Base-by-base conservation (phyloP, 2,797 vertebrate species). In the Rachycentron canadum region DNA sequence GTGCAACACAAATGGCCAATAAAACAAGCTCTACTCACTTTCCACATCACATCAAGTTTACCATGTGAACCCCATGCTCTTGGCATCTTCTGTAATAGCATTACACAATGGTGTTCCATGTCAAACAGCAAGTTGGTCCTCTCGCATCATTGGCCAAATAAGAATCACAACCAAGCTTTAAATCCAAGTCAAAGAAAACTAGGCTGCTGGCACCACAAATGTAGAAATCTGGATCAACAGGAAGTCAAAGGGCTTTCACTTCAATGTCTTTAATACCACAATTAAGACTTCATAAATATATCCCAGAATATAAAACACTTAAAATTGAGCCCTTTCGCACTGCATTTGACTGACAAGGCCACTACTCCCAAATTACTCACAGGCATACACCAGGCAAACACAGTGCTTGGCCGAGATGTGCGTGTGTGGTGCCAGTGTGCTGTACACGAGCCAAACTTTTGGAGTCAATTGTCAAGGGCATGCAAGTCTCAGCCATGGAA, bases 401-500 rank as follows among this genome's bases (percentile, higher is more conserved):
- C 71, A 77, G 63, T 59, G 56, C 73, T 78, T 76, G 82, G 76
- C 79, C 12, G 62, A 70, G 73, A 82, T 74, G 50, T 74, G 78
- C 53, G 63, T 84, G 79, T 76, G 72, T 63, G 82, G 78, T 89
- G 86, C 84, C 76, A 85, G 68, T 69, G 34, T 40, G 60, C 59
- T 82, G 72, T 66, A 72, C 62, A 38, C 62, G 64, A 89, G 89
- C 88, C 87, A 91, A 89, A 88, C 78, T 70, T 89, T 87, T 85
- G 79, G 85, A 91, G 85, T 90, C 84, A 85, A 86, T 88, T 89
- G 89, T 86, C 78, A 83, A 89, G 87, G 79, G 82, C 85, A 89
- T 88, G 81, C 71, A 53, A 85, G 81, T 79, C 83, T 83, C 73
- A 65, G 84, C 75, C 78, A 84, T 86, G 73, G 72, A 79, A 88